Base-by-base conservation (phyloP, 2,888 invertebrate genomes). In the Uropetala carovei region DNA sequence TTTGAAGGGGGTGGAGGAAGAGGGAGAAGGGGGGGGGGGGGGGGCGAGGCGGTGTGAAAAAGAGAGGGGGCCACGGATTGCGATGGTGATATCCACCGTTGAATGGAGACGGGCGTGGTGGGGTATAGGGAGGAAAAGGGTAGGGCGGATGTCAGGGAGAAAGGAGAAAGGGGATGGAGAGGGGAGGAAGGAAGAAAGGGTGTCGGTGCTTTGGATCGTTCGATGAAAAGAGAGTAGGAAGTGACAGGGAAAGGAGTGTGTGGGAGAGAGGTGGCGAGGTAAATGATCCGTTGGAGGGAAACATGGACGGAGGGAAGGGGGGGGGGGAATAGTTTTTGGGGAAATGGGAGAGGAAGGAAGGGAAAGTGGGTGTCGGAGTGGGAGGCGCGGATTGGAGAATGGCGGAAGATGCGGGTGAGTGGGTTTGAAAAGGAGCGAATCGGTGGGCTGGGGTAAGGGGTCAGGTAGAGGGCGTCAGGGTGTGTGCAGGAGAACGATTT, bases 131-230 rank as follows among this genome's bases (percentile, higher is more conserved):
- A 27, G 82, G n/a, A 0, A 16, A n/a, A 11, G 64, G 64, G 64
- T 16, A 64, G 64, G 5, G n/a, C 16, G 64, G 64, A 64, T 18
- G 13, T 64, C 18, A 64, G 64, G 64, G 64, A 64, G 64, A n/a
- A n/a, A 64, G 16, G 5, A 64, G 64, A 30, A 30, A 14, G 27
- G 30, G 7, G 4, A 8, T 14, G 16, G 14, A 30, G 82, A 16
- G 8, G 82, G 30, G 82, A 30, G 82, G 43, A 30, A 82, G 43
- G 43, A 82, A 43, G 82, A 82, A 82, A 43, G 82, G 18, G 43
- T 68, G 68, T 68, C 68, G 68, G 68, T 22, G 68, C 68, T 68
- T 68, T 68, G 68, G 68, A n/a, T 22, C 75, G 75, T 75, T 75
- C 75, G 27, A 75, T 43, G 83, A 56, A 57, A 83, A 43, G 56